These are phyloP conservation scores for Diadophis punctatus DNA, from an alignment of 2,113 vertebrate genomes.

Conservation along the genomic window DNA sequence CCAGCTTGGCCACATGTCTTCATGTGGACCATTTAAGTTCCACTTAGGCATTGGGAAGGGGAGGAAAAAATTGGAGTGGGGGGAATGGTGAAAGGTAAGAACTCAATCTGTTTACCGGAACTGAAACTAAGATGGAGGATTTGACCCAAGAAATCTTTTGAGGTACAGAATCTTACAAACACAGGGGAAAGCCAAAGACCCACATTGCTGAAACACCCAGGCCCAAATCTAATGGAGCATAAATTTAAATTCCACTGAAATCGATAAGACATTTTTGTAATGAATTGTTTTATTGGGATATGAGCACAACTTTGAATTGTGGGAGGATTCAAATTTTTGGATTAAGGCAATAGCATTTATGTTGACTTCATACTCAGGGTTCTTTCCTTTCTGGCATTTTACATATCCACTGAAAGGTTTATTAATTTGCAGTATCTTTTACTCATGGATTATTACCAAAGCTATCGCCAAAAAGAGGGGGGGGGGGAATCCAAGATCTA, in stretches of 20 bases:
- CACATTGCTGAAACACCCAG: neutral
- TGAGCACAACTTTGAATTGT: neutral
- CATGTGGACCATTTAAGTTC: neutral
- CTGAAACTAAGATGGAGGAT: neutral
- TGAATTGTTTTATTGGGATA: neutral
- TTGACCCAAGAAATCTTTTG: neutral
- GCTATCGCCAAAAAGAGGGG: conserved; percentile 68
- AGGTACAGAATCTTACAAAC: neutral
- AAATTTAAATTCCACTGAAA: neutral
- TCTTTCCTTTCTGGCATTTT: conserved; percentile 37
- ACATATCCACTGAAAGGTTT: conserved; percentile 49
- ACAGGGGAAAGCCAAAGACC: neutral
- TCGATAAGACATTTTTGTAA: neutral
- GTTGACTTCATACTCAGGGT: conserved; percentile 37
- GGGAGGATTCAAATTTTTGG: neutral
- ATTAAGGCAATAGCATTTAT: conserved; percentile 6
- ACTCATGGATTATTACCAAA: conserved; percentile 60
- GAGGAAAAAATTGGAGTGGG: neutral
- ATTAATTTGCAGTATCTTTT: conserved; percentile 46
- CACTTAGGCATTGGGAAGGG: neutral
- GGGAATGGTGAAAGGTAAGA: neutral
- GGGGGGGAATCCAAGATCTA: neutral
- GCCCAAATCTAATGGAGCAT: neutral
- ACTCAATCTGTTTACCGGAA: neutral
- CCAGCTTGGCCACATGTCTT: neutral